phyloP scores from a whole-genome alignment of 1,140 invertebrate species.

The Eumaeus atala region DNA sequence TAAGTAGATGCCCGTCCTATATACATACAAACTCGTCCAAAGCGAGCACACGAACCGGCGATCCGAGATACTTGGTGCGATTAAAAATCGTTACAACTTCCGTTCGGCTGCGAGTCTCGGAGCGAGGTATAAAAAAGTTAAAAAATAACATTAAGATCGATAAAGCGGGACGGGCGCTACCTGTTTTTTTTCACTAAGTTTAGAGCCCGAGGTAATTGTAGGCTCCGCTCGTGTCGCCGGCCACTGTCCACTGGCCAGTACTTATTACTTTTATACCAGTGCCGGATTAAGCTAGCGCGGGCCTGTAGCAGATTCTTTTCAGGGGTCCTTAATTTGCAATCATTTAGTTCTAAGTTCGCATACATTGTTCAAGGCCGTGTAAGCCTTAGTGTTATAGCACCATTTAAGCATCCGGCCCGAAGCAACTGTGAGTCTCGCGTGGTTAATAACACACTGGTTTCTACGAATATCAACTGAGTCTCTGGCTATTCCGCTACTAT shows the following conservation, averaged over 20 bases:
- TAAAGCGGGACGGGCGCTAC: slow-evolving; percentile 65
- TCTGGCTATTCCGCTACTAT: slow-evolving; percentile 11
- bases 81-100: slow-evolving; percentile 74
- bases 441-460: no score
- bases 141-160: slow-evolving; percentile 72
- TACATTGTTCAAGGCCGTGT: no score
- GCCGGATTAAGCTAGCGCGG: no score
- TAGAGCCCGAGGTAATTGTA: slow-evolving; percentile 45
- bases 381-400: no score
- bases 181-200: slow-evolving; percentile 66
- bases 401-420: no score
- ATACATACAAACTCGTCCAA: slow-evolving; percentile 14
- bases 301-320: no score
- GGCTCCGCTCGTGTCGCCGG: slow-evolving; percentile 29
- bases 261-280: background rate
- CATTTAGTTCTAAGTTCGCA: no score
- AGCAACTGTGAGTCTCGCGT: no score
- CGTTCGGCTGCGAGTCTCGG: slow-evolving; percentile 55
- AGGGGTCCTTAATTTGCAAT: no score
- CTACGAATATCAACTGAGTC: no score
- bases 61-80: slow-evolving; percentile 66
- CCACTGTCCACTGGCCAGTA: slow-evolving; percentile 12
- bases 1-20: slow-evolving; percentile 44
- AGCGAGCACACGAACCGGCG: no score
- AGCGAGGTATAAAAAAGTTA: slow-evolving; percentile 71